phyloP scores from a whole-genome alignment of 2,888 invertebrate species.

The Amphipyra tragopoginis region DNA sequence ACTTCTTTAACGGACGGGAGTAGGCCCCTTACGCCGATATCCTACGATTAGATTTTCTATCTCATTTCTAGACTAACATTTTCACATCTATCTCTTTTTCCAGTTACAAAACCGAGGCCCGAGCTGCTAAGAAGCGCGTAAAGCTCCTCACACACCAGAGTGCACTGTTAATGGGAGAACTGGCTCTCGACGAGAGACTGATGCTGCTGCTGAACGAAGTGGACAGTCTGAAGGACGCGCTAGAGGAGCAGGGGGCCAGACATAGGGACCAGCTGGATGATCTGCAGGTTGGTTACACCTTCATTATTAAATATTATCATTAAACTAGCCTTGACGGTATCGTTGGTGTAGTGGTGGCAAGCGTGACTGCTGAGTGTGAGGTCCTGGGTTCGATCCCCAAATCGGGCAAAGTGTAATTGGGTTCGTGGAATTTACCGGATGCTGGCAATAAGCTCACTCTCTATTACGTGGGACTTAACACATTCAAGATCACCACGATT shows the following conservation, averaged over 20 bases:
- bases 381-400: too few species aligned
- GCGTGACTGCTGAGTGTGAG: too few species aligned
- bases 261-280: constrained; percentile 90
- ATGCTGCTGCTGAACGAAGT: constrained; percentile 90
- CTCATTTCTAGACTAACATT: too few species aligned
- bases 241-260: constrained; percentile 90
- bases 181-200: constrained; percentile 88
- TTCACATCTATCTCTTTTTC: neutral
- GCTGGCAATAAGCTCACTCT: too few species aligned
- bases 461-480: too few species aligned
- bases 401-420: too few species aligned
- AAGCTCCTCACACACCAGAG: constrained; percentile 92
- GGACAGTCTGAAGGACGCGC: constrained; percentile 90
- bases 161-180: constrained; percentile 91
- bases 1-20: too few species aligned
- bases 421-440: too few species aligned
- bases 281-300: constrained; percentile 84
- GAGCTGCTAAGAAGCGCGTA: constrained; percentile 90
- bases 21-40: too few species aligned
- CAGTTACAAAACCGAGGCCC: constrained; percentile 88
- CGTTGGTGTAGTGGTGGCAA: too few species aligned
- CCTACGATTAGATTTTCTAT: too few species aligned
- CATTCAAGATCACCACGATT: too few species aligned
- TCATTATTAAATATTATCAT: neutral
- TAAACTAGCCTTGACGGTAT: neutral